Evolutionary conservation across 2,113 vertebrate genomes (phyloP).

Genomic region (Castor canadensis): DNA sequence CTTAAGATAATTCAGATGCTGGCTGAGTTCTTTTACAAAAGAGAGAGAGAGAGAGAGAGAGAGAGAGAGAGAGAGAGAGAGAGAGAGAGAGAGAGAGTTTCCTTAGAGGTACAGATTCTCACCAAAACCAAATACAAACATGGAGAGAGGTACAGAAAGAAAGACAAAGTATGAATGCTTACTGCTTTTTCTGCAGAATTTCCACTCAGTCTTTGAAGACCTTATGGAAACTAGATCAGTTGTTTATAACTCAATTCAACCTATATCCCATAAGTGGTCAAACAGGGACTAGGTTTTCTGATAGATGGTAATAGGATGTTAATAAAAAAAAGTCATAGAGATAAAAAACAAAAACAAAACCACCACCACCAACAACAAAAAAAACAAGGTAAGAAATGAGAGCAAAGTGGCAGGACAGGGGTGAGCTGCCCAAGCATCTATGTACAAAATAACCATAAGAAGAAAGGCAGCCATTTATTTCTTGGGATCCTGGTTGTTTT

Average conservation of each 20-base stretch:
- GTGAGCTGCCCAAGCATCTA: neutral
- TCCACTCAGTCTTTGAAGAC: conserved; percentile 59
- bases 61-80: no score
- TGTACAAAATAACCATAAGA: neutral
- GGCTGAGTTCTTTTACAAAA: neutral
- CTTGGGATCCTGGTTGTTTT: neutral
- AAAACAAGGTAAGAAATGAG: conserved; percentile 23
- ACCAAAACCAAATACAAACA: conserved; percentile 57
- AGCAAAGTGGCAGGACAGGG: neutral
- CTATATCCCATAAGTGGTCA: neutral
- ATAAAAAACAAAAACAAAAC: neutral
- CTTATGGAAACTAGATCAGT: conserved; percentile 26
- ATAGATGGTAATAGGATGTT: conserved; percentile 14
- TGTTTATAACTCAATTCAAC: conserved; percentile 41
- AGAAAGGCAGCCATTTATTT: neutral
- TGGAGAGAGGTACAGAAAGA: conserved; percentile 29
- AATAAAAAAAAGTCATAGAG: conserved; percentile 7
- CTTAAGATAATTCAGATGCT: conserved; percentile 56
- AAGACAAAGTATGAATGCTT: conserved; percentile 45
- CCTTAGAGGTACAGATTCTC: conserved; percentile 42
- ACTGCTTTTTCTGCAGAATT: conserved; percentile 53
- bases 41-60: no score
- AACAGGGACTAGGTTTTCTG: conserved; percentile 37
- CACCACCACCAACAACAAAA: no score
- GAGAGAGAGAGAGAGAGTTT: no score